phyloP scores from a whole-genome alignment of 1,140 invertebrate species.

The Eriosoma lanigerum region DNA sequence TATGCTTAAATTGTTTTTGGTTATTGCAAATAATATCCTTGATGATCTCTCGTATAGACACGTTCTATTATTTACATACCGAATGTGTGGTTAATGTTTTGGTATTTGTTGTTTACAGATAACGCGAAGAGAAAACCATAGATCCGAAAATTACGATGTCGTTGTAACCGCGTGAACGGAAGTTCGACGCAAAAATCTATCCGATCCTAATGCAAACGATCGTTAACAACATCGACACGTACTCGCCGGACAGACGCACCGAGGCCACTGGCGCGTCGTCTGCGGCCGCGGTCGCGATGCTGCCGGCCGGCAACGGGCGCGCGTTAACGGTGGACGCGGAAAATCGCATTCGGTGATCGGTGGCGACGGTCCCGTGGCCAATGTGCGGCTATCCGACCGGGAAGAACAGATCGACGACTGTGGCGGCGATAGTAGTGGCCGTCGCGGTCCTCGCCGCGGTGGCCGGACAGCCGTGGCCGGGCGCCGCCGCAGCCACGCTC shows the following conservation, averaged over 20 bases:
- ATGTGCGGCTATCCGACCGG: neutral
- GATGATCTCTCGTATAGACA: no score
- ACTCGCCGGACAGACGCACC: neutral
- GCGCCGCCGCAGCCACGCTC: slow-evolving; percentile 44
- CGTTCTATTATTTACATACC: no score
- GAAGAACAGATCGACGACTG: neutral
- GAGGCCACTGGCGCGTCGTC: no score
- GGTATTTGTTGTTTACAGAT: no score
- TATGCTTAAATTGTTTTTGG: no score
- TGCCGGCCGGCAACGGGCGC: neutral
- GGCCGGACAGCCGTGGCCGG: neutral
- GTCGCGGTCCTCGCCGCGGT: neutral
- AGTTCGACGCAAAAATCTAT: no score
- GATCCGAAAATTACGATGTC: no score
- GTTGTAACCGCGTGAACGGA: no score
- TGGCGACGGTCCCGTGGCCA: slow-evolving; percentile 2
- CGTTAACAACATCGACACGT: neutral
- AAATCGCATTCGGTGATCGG: slow-evolving; percentile 14
- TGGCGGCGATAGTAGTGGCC: neutral
- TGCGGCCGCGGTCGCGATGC: neutral
- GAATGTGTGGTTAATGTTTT: no score
- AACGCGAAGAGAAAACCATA: no score
- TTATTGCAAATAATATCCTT: no score
- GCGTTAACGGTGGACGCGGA: neutral
- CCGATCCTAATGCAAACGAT: no score